Evolutionary conservation across 2,113 vertebrate genomes (phyloP), one percentile per base, ranked within the genome.

Genomic region (Sprattus sprattus): DNA sequence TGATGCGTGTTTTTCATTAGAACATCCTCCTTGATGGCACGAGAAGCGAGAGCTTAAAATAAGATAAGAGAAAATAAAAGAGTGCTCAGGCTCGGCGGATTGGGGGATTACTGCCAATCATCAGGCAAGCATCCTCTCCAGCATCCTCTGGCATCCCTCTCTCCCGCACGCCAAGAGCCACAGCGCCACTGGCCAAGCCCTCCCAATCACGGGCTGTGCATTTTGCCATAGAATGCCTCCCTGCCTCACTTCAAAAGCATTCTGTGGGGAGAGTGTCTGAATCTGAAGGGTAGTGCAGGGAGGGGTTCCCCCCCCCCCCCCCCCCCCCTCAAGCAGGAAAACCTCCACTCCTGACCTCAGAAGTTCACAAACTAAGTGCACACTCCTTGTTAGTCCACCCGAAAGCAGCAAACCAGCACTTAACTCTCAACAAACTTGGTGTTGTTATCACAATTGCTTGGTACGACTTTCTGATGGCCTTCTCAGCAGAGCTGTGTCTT

Each of bases 221-320:
- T 47, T 75, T 47, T 67, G 60, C 54, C 57, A 16, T 81, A 78
- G 82, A 87, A 87, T 84, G 86, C 83, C 83, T 57, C 25, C 60
- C 22, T 82, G 46, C 39, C 13, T 82, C 45, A 82, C 45, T 87
- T 85, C 45, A 81, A 81, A 87, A 84, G 9, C 1, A 49, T 44
- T 49, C 47, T 11, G 7, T 8, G 47, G 47, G 47, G 47, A 49
- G 52, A 3, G 52, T 57, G 52, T 18, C 47, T 57, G 52, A 57
- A 16, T 57, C 52, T 57, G 52, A 57, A 57, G 52, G 52, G 52
- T 57, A 57, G 52, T 20, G 18, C 52, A 57, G 52, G 15, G 52
- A 57, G 39, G 39, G 39, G 52, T 57, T 57, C 18, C 18, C 18
- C 18, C 18, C 52, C 5, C 18, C 4, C 18, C 18, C 18, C 20